These are phyloP conservation scores for Larimichthys crocea DNA, from an alignment of 2,113 vertebrate genomes.

Conservation along the genomic window DNA sequence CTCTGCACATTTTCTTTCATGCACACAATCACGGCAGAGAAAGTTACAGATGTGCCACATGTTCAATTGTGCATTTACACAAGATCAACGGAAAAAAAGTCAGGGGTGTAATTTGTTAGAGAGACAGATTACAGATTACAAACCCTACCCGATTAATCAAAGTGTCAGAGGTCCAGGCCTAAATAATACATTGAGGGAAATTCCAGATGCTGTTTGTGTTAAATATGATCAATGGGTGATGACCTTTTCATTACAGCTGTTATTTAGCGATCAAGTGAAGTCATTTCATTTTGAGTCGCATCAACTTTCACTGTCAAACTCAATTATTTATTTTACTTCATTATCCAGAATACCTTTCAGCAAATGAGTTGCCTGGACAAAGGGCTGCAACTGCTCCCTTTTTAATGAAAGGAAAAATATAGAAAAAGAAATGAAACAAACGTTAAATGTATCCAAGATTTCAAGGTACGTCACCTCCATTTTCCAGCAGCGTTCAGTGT, in stretches of 20 bases:
- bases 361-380: background rate
- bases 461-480: background rate
- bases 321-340: background rate
- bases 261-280: background rate
- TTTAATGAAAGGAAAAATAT: background rate
- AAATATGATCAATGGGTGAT: background rate
- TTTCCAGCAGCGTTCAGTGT: background rate
- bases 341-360: background rate
- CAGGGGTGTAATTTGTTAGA: slow-evolving; percentile 17
- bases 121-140: background rate
- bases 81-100: background rate
- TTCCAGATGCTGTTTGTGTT: slow-evolving; percentile 3
- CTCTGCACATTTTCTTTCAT: background rate
- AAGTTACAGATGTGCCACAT: slow-evolving; percentile 8
- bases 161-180: background rate
- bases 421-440: background rate
- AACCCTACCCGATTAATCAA: slow-evolving; percentile 2
- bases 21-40: background rate
- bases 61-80: slow-evolving; percentile 7
- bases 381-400: background rate
- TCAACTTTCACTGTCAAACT: background rate
- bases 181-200: slow-evolving; percentile 1
- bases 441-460: background rate
- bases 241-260: background rate
- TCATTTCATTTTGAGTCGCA: background rate